phyloP scores from a whole-genome alignment of 2,113 vertebrate genomes.

The Trachemys scripta region DNA sequence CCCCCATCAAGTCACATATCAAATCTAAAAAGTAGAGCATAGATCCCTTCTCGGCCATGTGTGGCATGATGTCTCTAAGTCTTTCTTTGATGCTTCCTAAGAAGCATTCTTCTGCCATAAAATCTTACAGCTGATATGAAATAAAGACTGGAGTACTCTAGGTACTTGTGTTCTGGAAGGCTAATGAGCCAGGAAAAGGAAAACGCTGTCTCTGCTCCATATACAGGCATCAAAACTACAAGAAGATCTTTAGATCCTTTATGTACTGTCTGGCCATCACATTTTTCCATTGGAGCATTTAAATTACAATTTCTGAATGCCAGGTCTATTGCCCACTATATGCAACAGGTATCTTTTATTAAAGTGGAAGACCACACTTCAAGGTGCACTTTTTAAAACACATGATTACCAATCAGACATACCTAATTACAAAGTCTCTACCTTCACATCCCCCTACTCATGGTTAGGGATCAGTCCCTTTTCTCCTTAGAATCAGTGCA shows the following conservation, averaged over 20 bases:
- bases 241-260: neutral
- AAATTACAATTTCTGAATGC: conserved; percentile 3
- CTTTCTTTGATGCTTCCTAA: neutral
- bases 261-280: neutral
- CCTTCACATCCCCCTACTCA: neutral
- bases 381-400: conserved; percentile 27
- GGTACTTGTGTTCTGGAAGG: conserved; percentile 1
- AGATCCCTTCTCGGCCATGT: neutral
- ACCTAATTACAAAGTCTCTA: conserved; percentile 4
- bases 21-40: neutral
- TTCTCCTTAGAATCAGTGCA: conserved; percentile 1
- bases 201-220: neutral
- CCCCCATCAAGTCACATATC: neutral
- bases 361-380: neutral
- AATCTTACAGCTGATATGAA: conserved; percentile 1
- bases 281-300: conserved; percentile 25
- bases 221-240: neutral
- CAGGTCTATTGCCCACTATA: conserved; percentile 26
- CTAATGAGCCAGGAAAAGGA: conserved; percentile 29
- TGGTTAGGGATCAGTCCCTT: neutral
- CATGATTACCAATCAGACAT: neutral
- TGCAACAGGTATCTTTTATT: conserved; percentile 15
- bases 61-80: neutral
- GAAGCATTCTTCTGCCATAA: neutral
- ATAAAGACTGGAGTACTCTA: conserved; percentile 7